Percentiles rank a stretch among this genome's conserved stretches.
Conservation (phyloP, 2,113 vertebrate genomes). For the Xerus inauris region DNA sequence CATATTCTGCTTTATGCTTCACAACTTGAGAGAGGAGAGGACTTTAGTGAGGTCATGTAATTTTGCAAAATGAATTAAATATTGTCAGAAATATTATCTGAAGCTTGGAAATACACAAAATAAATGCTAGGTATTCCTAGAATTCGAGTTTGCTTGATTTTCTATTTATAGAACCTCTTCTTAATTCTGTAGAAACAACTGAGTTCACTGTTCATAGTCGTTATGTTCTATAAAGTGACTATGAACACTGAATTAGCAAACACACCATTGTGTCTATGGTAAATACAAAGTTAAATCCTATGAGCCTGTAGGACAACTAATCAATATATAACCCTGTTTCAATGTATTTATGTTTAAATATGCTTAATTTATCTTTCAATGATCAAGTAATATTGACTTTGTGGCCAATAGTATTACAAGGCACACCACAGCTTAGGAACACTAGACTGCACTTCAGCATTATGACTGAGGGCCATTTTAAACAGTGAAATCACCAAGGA, state of each 20-base stretch:
- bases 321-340: neutral
- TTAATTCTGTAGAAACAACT: neutral
- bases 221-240: neutral
- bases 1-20: neutral
- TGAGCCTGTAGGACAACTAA: neutral
- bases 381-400: neutral
- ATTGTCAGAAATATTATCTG: conserved; percentile 15
- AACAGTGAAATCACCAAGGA: neutral
- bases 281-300: neutral
- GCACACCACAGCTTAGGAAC: neutral
- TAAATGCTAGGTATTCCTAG: neutral
- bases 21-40: neutral
- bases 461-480: neutral
- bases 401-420: neutral
- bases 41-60: neutral
- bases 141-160: neutral
- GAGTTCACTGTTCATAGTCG: neutral
- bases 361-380: neutral
- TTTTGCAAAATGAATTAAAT: conserved; percentile 45
- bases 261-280: neutral
- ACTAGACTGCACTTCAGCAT: neutral
- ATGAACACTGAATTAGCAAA: neutral
- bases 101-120: neutral
- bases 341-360: neutral
- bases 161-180: neutral